Percentiles rank a stretch among this genome's conserved stretches.
Conservation (phyloP, 2,888 invertebrate genomes). For the Eristalinus sepulchralis region DNA sequence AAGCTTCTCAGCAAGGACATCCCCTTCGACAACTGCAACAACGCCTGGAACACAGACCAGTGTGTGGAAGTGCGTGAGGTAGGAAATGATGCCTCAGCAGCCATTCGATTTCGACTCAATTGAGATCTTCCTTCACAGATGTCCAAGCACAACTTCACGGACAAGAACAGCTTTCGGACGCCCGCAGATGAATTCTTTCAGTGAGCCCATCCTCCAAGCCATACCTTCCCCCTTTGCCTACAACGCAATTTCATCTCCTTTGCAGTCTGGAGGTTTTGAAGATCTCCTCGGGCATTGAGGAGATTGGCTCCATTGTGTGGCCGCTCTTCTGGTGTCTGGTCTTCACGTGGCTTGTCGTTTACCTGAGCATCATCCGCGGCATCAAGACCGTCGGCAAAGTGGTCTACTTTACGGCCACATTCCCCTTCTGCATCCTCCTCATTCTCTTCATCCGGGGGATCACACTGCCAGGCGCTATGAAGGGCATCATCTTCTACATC, state of each 20-base stretch:
- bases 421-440: constrained; percentile 89
- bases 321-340: constrained; percentile 88
- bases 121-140: constrained; percentile 53
- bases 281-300: constrained; percentile 87
- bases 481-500: constrained; percentile 89
- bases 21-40: constrained; percentile 90
- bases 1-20: constrained; percentile 85
- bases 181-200: constrained; percentile 93
- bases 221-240: neutral
- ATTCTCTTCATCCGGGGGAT: constrained; percentile 88
- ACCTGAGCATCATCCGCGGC: constrained; percentile 92
- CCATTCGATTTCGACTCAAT: neutral
- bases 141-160: constrained; percentile 71
- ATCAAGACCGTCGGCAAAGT: constrained; percentile 86
- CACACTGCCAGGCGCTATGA: constrained; percentile 89
- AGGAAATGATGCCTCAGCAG: neutral
- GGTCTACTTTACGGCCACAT: constrained; percentile 93
- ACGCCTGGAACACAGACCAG: constrained; percentile 90
- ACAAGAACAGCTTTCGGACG: constrained; percentile 79
- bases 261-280: constrained; percentile 89
- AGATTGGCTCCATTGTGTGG: constrained; percentile 90
- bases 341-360: constrained; percentile 90
- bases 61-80: constrained; percentile 82
- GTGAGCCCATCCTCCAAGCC: constrained; percentile 81
- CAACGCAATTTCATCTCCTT: constrained; percentile 60